A percentile compares a stretch with the other conserved stretches of the same genome.
These are phyloP conservation scores for Cinclus cinclus DNA, from an alignment of 2,113 vertebrate species.

Conservation along the genomic window DNA sequence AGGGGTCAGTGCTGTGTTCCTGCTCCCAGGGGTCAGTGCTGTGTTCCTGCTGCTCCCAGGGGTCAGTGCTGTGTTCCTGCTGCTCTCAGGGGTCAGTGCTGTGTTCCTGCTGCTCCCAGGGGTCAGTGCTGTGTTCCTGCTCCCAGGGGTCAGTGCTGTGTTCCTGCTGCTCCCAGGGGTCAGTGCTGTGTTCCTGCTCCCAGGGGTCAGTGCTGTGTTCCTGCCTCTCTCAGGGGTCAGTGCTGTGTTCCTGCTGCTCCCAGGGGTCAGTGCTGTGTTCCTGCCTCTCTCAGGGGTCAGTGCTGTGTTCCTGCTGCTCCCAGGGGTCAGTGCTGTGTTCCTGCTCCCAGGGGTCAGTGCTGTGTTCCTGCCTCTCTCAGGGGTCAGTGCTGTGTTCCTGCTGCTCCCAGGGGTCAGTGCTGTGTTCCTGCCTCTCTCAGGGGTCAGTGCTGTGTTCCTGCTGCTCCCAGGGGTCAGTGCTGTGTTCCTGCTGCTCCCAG, in stretches of 20 bases:
- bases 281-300: accelerated
- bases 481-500: accelerated
- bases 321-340: accelerated
- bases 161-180: background rate
- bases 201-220: accelerated
- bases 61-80: background rate
- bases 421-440: background rate
- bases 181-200: accelerated
- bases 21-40: accelerated
- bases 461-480: accelerated
- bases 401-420: accelerated
- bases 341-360: accelerated
- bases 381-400: background rate
- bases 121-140: background rate
- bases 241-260: background rate
- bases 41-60: accelerated
- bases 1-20: accelerated
- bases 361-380: background rate
- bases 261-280: accelerated
- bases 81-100: background rate
- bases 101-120: accelerated
- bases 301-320: background rate
- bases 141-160: accelerated
- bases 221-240: accelerated
- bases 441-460: background rate